These are phyloP conservation scores for Azemiops feae DNA, from an alignment of 2,113 vertebrate species.

Conservation along the genomic window DNA sequence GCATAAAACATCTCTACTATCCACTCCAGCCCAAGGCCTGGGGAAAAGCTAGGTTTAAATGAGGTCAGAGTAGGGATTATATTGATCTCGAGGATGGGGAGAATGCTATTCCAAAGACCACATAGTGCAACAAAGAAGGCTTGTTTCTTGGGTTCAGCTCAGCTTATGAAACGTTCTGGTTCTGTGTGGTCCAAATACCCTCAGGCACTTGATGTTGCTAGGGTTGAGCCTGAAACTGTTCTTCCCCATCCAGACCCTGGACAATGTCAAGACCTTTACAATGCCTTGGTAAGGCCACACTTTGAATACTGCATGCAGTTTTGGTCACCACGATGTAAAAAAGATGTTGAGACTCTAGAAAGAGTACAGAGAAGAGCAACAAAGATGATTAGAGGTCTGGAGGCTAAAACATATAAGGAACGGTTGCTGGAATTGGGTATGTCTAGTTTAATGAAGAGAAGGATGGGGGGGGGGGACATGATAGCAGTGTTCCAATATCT, in stretches of 20 bases:
- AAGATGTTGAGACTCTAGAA: too few species aligned
- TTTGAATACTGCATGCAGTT: too few species aligned
- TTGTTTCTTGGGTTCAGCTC: not conserved
- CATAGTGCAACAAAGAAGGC: not conserved
- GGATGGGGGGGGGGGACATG: too few species aligned
- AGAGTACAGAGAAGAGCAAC: too few species aligned
- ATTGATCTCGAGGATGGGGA: not conserved
- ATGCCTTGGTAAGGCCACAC: too few species aligned
- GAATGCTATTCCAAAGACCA: not conserved
- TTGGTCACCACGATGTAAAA: too few species aligned
- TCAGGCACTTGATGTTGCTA: not conserved
- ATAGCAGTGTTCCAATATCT: too few species aligned
- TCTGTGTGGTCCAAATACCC: not conserved
- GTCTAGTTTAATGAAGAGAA: too few species aligned
- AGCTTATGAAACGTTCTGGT: not conserved
- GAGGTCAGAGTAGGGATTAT: not conserved
- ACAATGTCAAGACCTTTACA: not conserved
- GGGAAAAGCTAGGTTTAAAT: not conserved
- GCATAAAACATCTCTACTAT: not conserved
- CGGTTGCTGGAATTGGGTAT: too few species aligned
- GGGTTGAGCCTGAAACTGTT: not conserved
- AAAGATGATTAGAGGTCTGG: too few species aligned
- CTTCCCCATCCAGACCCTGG: not conserved
- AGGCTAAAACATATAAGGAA: too few species aligned
- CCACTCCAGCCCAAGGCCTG: not conserved